These are phyloP conservation scores for Mastigias papua DNA, from an alignment of 30 jellyfish, hydroid and myxozoan species.

Conservation along the genomic window DNA sequence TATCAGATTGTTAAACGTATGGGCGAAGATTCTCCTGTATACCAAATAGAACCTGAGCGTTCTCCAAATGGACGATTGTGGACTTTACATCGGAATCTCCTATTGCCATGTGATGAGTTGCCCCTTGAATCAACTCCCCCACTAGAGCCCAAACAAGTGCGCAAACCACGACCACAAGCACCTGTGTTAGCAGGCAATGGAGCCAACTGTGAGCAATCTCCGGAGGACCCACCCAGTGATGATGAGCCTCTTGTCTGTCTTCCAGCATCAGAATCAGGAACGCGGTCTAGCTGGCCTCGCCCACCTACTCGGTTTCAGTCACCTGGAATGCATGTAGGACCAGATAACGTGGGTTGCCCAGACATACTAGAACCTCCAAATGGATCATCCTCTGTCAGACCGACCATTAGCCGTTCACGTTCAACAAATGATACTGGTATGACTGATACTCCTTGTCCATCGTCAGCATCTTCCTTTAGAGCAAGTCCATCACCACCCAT, in stretches of 20 bases:
- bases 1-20: constrained; percentile 18
- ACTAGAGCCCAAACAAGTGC: background rate
- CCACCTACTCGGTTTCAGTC: constrained; percentile 27
- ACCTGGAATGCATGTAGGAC: background rate
- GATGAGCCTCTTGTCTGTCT: background rate
- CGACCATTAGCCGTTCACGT: background rate
- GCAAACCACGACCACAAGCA: background rate
- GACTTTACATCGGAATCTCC: constrained; percentile 39
- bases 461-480: background rate
- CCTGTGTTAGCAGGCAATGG: background rate
- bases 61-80: constrained; percentile 19
- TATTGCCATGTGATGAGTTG: constrained; percentile 49
- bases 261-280: background rate
- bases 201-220: background rate
- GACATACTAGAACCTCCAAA: constrained; percentile 25
- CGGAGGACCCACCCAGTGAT: constrained; percentile 15
- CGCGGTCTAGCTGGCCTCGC: constrained; percentile 35
- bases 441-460: background rate
- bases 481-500: constrained; percentile 19
- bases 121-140: constrained; percentile 15
- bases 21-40: constrained; percentile 40
- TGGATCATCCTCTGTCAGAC: background rate
- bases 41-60: constrained; percentile 40
- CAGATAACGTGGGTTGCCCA: background rate
- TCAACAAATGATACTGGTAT: background rate